phyloP scores from a whole-genome alignment of 2,888 invertebrate species.

The Ophion obscuratus region DNA sequence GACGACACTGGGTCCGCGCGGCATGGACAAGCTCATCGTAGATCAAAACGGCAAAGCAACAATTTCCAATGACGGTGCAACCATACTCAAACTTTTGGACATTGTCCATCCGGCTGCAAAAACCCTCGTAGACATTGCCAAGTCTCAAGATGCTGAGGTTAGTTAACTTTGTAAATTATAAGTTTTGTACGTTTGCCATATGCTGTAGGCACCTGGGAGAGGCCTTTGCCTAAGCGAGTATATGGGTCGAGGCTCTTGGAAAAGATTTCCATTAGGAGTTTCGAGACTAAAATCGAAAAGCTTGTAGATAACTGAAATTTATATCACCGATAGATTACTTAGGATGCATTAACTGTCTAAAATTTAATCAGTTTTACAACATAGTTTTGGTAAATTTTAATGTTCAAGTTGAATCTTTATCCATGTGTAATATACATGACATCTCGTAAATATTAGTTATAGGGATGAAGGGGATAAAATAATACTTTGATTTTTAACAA shows the following conservation, averaged over 20 bases:
- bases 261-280: background rate
- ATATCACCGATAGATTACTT: too few relatives aligned
- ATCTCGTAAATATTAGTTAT: too few relatives aligned
- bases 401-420: too few relatives aligned
- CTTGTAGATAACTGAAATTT: too few relatives aligned
- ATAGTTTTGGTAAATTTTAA: too few relatives aligned
- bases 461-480: too few relatives aligned
- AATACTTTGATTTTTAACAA: too few relatives aligned
- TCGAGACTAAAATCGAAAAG: too few relatives aligned
- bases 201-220: too few relatives aligned
- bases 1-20: conserved; percentile 98
- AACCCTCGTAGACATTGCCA: conserved; percentile 99
- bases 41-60: conserved; percentile 95
- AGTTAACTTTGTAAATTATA: background rate
- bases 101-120: conserved; percentile 99
- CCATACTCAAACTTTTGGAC: conserved; percentile 98
- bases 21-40: conserved; percentile 99
- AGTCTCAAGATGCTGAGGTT: conserved; percentile 99
- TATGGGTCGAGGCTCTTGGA: background rate
- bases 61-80: conserved; percentile 99
- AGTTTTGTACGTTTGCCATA: background rate
- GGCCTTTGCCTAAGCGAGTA: background rate
- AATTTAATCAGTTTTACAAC: too few relatives aligned
- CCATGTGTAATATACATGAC: too few relatives aligned
- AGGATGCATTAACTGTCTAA: too few relatives aligned